Evolutionary conservation across 23 tunicate species (phyloP).

Genomic region (Oikopleura albicans): DNA sequence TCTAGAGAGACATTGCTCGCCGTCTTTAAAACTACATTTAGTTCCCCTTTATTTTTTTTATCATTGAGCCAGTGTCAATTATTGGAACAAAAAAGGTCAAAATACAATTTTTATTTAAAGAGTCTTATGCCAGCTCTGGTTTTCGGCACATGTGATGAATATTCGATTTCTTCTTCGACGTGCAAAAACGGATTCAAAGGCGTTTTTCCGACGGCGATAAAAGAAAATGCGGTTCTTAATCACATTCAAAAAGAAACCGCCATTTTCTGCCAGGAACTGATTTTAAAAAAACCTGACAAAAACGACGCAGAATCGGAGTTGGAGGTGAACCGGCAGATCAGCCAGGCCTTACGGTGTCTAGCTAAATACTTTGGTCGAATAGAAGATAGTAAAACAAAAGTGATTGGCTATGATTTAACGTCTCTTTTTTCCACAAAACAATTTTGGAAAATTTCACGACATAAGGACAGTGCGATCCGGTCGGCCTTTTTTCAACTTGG

Average conservation of each 20-base stretch:
- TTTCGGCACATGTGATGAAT: background rate
- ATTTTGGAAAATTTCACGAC: slow-evolving; percentile 13
- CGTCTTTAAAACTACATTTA: too few species aligned
- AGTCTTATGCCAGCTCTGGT: background rate
- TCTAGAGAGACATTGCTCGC: too few species aligned
- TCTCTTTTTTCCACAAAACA: background rate
- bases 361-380: background rate
- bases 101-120: too few species aligned
- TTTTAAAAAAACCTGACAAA: background rate
- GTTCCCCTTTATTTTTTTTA: too few species aligned
- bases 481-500: background rate
- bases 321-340: background rate
- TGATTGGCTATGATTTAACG: background rate
- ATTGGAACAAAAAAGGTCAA: too few species aligned
- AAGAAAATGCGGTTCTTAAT: background rate
- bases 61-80: too few species aligned
- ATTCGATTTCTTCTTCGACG: slow-evolving; percentile 4
- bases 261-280: background rate
- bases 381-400: background rate
- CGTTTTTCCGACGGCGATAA: background rate
- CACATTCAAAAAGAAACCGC: background rate
- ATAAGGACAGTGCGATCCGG: background rate
- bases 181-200: background rate
- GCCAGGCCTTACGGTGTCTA: background rate
- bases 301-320: background rate